Percentiles rank a stretch among this genome's conserved stretches.
phyloP scores from a whole-genome alignment of 2,113 vertebrate species.

The Stigmatopora argus region DNA sequence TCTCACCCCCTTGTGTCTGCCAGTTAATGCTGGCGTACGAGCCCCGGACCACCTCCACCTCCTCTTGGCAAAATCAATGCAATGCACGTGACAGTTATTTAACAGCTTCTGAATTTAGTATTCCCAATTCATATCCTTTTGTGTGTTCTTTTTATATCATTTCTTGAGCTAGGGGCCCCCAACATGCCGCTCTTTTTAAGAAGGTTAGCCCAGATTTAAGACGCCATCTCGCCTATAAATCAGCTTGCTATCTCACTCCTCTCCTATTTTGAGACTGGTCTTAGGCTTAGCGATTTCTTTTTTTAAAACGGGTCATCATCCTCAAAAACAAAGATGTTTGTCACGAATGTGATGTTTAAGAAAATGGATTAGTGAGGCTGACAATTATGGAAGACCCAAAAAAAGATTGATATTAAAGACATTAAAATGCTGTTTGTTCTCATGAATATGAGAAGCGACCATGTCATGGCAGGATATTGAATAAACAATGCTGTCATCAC shows the following conservation, averaged over 20 bases:
- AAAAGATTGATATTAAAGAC: neutral
- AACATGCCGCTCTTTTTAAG: slow-evolving; percentile 45
- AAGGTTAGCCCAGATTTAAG: slow-evolving; percentile 53
- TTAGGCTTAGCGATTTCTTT: slow-evolving; percentile 28
- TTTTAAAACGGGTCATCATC: slow-evolving; percentile 35
- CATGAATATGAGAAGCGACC: neutral
- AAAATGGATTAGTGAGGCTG: neutral
- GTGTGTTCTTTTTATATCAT: slow-evolving; percentile 33
- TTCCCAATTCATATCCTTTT: slow-evolving; percentile 20
- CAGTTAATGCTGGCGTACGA: slow-evolving; percentile 23
- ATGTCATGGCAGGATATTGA: slow-evolving; percentile 8
- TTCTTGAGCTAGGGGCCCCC: slow-evolving; percentile 50
- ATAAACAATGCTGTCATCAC: slow-evolving; percentile 21
- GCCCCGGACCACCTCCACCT: slow-evolving; percentile 11
- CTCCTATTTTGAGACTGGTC: slow-evolving; percentile 32
- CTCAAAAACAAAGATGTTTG: slow-evolving; percentile 27
- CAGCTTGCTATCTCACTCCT: slow-evolving; percentile 30
- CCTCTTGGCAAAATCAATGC: slow-evolving; percentile 26
- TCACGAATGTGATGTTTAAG: slow-evolving; percentile 4
- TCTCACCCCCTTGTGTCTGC: slow-evolving; percentile 29
- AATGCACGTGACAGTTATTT: slow-evolving; percentile 22
- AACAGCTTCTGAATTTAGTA: slow-evolving; percentile 23
- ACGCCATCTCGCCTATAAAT: slow-evolving; percentile 36
- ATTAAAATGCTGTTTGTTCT: neutral
- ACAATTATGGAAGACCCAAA: too few relatives aligned